These are phyloP conservation scores for Notamacropus eugenii DNA, from an alignment of 2,797 vertebrate species.

Conservation along the genomic window DNA sequence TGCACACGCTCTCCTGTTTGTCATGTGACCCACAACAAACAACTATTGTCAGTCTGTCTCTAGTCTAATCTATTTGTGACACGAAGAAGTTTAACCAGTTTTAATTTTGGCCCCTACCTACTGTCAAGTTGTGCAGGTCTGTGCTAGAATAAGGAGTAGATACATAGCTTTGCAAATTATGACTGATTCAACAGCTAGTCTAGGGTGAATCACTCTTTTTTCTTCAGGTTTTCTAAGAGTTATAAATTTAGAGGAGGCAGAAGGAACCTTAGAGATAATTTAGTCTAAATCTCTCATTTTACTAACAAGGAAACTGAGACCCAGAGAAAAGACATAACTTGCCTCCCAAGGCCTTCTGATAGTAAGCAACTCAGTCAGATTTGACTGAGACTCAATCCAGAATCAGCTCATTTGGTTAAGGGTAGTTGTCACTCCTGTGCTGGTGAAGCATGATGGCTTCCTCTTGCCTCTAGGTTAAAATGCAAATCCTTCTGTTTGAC, in stretches of 20 bases:
- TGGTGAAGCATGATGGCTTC: neutral
- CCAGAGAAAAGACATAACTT: neutral
- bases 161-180: neutral
- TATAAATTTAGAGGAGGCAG: neutral
- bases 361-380: neutral
- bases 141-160: neutral
- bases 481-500: neutral
- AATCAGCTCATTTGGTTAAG: neutral
- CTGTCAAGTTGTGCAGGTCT: no score
- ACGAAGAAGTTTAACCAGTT: no score
- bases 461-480: neutral
- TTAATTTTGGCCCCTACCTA: no score
- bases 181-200: neutral
- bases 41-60: no score
- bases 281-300: neutral
- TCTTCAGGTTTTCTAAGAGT: neutral
- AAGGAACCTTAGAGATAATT: neutral
- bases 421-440: neutral
- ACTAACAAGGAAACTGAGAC: neutral
- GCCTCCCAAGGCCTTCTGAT: neutral
- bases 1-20: no score
- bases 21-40: no score
- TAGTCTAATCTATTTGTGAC: no score
- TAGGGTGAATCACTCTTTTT: neutral
- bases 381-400: neutral